Conservation (phyloP, 2,113 vertebrate species). For the Phalacrocorax carbo region DNA sequence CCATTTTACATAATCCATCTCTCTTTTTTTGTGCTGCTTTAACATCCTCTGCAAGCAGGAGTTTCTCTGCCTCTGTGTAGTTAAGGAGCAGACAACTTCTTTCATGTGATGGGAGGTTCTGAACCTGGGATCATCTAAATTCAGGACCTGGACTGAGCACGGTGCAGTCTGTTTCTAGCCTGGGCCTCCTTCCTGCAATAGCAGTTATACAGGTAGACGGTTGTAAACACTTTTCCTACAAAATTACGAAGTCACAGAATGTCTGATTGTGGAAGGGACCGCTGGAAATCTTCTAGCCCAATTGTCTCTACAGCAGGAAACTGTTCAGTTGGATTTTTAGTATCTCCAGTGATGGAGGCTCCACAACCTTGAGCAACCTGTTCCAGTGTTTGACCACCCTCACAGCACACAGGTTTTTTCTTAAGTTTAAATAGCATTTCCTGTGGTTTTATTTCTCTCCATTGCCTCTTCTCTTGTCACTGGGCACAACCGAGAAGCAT, state of each 20-base stretch:
- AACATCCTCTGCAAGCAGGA: neutral
- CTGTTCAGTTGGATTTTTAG: neutral
- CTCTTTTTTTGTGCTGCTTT: neutral
- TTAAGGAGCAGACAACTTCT: neutral
- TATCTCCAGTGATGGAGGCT: neutral
- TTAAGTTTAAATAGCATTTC: neutral
- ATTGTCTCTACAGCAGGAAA: neutral
- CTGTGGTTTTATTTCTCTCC: neutral
- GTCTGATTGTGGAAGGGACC: neutral
- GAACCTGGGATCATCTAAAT: accelerated
- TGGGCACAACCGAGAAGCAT: neutral
- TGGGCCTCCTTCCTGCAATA: neutral
- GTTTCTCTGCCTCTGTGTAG: neutral
- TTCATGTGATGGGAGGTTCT: neutral
- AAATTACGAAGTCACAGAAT: neutral
- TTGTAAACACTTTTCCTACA: neutral
- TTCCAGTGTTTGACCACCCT: neutral
- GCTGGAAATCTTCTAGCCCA: neutral
- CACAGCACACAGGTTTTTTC: neutral
- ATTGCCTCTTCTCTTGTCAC: neutral
- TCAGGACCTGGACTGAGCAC: neutral
- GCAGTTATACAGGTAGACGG: neutral
- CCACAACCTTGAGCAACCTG: neutral
- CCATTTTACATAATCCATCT: neutral
- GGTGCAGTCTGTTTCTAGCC: neutral